Percentiles rank a stretch among this genome's conserved stretches.
Evolutionary conservation across 2,888 invertebrate genomes (phyloP).

Genomic region (Alentia gelatinosa): DNA sequence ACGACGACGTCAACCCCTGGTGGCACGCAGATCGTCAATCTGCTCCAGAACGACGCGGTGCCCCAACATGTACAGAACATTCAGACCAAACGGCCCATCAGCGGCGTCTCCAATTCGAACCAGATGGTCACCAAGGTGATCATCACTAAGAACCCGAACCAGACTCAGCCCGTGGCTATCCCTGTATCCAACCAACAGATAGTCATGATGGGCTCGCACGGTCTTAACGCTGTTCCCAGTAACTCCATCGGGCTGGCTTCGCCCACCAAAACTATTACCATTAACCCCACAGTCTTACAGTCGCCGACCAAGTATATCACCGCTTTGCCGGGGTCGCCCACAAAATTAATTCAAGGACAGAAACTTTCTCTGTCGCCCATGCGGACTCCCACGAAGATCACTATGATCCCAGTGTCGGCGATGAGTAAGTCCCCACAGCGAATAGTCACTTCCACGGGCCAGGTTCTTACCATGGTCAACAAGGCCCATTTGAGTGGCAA

Average conservation of each 20-base stretch:
- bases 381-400: constrained; percentile 58
- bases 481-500: background rate
- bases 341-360: constrained; percentile 51
- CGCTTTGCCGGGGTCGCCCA: constrained; percentile 43
- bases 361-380: constrained; percentile 58
- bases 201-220: constrained; percentile 41
- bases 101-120: constrained; percentile 56
- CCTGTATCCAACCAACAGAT: constrained; percentile 32
- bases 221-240: background rate
- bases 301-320: constrained; percentile 71
- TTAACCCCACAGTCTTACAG: constrained; percentile 83
- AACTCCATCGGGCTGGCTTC: constrained; percentile 60
- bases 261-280: constrained; percentile 84
- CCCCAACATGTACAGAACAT: constrained; percentile 17
- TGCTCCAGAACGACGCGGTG: background rate
- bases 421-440: constrained; percentile 50
- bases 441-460: constrained; percentile 47
- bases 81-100: constrained; percentile 47
- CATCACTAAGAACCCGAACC: constrained; percentile 76
- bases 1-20: background rate
- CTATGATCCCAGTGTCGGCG: constrained; percentile 50
- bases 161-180: constrained; percentile 75
- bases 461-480: constrained; percentile 49
- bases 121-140: constrained; percentile 79
- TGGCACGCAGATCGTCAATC: constrained; percentile 8